These are phyloP conservation scores for Scleropages formosus DNA, from an alignment of 2,797 vertebrate genomes.

Conservation along the genomic window DNA sequence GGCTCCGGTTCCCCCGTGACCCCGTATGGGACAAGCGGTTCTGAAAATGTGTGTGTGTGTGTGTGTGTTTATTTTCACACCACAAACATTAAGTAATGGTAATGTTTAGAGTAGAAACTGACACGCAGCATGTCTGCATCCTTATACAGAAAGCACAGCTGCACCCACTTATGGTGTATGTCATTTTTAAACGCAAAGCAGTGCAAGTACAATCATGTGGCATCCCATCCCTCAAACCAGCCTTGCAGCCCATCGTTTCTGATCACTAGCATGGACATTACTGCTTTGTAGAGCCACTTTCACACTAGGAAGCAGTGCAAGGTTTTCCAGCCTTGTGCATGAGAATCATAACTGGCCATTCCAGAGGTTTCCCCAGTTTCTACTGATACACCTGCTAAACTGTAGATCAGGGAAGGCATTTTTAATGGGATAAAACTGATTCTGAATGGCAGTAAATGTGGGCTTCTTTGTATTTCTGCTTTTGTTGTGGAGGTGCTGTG, in stretches of 20 bases:
- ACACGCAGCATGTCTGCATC: neutral
- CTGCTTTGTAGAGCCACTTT: neutral
- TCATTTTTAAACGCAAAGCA: constrained; percentile 18
- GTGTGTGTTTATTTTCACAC: neutral
- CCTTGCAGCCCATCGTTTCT: neutral
- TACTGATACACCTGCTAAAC: constrained; percentile 23
- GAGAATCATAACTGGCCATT: constrained; percentile 14
- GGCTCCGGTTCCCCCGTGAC: no score
- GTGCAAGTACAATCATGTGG: constrained; percentile 14
- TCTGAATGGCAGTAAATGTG: neutral
- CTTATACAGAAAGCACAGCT: constrained; percentile 27
- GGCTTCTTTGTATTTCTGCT: constrained; percentile 21
- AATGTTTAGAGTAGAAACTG: neutral
- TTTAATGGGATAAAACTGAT: neutral
- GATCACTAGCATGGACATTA: neutral
- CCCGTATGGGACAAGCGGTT: no score
- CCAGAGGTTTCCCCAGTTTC: constrained; percentile 29
- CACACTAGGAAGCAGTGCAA: neutral
- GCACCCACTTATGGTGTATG: neutral
- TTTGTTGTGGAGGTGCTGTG: neutral
- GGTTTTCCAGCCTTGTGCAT: constrained; percentile 27
- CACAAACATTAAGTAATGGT: neutral
- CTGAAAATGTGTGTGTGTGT: no score
- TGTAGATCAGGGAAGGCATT: neutral
- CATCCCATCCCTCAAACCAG: constrained; percentile 15